Base-by-base conservation (phyloP, 2,113 vertebrate species). In the Antidorcas marsupialis region DNA sequence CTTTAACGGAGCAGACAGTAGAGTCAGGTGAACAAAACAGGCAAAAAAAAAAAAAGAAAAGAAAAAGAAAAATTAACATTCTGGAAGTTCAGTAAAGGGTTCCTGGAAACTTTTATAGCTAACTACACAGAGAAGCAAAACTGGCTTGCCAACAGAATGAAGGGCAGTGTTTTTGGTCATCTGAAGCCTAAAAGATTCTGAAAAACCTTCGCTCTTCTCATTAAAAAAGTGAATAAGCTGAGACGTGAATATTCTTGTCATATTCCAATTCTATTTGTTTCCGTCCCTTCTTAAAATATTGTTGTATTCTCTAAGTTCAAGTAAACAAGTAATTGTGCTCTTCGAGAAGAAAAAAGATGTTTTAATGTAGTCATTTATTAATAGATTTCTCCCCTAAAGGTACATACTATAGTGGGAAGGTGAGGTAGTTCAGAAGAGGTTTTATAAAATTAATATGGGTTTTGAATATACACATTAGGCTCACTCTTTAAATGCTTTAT, bases 401-500 rank as follows among this genome's bases (percentile, higher is more conserved):
- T 55, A 39, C 5, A 43, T 30, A 21, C 9, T 7, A 74, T n/a
- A 36, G 25, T 43, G n/a, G 39, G 27, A 86, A 96, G 21, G 17
- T 2, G 39, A 82, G 3, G 33, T 50, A 53, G 78, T 19, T 87
- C 30, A 74, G 55, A 86, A 71, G 1, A 89, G 47, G 19, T 78
- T 82, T 88, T 90, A 78, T 64, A 53, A 92, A 74, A 89, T 86
- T 87, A 93, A 23, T 74, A 52, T 12, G 28, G 64, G 50, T 81
- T 97, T 85, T 94, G 53, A 74, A 23, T 50, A 28, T 39, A 25
- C 8, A 78, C 53, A 79, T 50, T 93, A 94, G 47, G 57, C 33
- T 94, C 71, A n/a, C 43, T 59, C 57, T 94, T 95, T 95, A 71
- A 89, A 84, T 67, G 57, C 15, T 92, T 92, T 71, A 82, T 79